A percentile compares a stretch with the other conserved stretches of the same genome.
Evolutionary conservation across 2,797 vertebrate genomes (phyloP).

Genomic region (Hafferia zeledoni): DNA sequence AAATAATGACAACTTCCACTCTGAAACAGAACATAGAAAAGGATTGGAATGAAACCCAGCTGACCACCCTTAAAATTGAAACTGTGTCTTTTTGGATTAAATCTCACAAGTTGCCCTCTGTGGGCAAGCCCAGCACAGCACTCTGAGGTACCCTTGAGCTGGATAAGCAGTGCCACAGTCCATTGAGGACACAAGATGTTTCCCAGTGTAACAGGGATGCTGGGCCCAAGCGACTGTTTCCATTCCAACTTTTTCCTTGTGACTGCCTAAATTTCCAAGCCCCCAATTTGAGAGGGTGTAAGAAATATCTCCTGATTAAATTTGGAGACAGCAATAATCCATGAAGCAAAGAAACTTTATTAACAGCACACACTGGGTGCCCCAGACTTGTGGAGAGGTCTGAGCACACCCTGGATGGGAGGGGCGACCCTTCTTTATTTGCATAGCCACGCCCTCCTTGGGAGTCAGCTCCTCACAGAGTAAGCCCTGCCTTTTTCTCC

Average conservation of each 20-base stretch:
- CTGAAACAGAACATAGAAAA: neutral
- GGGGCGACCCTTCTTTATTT: too few species aligned
- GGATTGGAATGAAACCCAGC: neutral
- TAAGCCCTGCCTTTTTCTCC: too few species aligned
- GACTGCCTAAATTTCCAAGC: neutral
- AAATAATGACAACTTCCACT: neutral
- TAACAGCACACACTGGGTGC: too few species aligned
- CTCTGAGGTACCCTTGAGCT: too few species aligned
- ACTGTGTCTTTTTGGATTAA: neutral
- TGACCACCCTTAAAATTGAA: neutral
- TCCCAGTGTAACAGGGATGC: neutral
- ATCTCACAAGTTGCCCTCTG: neutral
- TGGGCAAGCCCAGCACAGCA: neutral
- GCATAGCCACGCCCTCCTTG: too few species aligned
- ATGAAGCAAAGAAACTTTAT: too few species aligned
- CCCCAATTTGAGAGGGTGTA: fast-evolving
- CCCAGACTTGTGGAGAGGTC: too few species aligned
- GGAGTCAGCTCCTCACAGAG: too few species aligned
- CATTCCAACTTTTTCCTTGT: neutral
- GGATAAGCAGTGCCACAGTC: neutral
- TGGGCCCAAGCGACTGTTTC: neutral
- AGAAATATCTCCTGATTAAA: too few species aligned
- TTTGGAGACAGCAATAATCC: too few species aligned
- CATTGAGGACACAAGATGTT: neutral
- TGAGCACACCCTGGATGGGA: too few species aligned